phyloP scores from a whole-genome alignment of 23 tunicate species.

The Botrylloides violaceus region DNA sequence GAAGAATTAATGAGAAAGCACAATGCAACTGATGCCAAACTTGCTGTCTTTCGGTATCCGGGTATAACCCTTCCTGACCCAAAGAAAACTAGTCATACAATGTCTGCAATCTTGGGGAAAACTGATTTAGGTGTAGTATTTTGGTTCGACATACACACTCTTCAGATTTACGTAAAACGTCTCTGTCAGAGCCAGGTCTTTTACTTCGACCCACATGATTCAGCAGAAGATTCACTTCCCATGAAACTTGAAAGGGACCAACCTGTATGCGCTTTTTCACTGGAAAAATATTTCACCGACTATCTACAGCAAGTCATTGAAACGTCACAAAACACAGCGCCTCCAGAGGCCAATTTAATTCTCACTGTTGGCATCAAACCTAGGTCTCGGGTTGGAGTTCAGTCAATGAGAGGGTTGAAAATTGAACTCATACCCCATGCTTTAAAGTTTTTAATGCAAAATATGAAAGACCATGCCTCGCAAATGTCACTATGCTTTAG shows the following conservation, averaged over 20 bases:
- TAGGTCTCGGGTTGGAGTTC: neutral
- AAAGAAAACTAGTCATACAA: neutral
- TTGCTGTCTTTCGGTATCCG: neutral
- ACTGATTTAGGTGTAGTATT: slow-evolving; percentile 17
- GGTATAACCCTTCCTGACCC: neutral
- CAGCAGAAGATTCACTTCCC: neutral
- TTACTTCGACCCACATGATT: slow-evolving; percentile 14
- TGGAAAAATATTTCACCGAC: slow-evolving; percentile 19
- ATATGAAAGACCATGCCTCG: neutral
- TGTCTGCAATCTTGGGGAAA: slow-evolving; percentile 16
- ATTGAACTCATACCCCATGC: slow-evolving; percentile 20
- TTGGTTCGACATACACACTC: neutral
- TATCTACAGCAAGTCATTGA: neutral
- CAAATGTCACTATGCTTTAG: slow-evolving; percentile 23
- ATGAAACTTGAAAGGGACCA: slow-evolving; percentile 23
- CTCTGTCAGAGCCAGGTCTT: slow-evolving; percentile 28
- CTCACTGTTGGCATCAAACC: slow-evolving; percentile 23
- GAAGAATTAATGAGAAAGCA: neutral
- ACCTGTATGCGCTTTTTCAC: neutral
- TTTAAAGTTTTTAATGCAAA: slow-evolving; percentile 1
- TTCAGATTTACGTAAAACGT: slow-evolving; percentile 16
- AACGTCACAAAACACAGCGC: neutral
- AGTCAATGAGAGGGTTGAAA: slow-evolving; percentile 16
- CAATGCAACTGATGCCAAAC: neutral
- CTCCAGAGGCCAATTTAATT: neutral